Conservation (phyloP, 2,888 invertebrate genomes). For the Napeogenes inachia region DNA sequence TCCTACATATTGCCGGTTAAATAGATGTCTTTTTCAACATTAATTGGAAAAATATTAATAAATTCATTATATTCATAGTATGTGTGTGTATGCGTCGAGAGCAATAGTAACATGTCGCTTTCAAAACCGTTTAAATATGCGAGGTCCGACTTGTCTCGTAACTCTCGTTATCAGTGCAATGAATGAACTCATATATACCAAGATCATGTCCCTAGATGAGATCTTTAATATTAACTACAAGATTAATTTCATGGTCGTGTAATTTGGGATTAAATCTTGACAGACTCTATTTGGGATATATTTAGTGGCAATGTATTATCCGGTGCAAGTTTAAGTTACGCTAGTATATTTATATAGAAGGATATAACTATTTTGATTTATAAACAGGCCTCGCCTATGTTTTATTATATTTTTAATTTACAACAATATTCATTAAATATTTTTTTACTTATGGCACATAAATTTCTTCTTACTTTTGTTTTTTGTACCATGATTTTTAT, state of each 20-base stretch:
- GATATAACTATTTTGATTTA: too few relatives aligned
- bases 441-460: too few relatives aligned
- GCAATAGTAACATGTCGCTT: not conserved
- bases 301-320: slow-evolving; percentile 18
- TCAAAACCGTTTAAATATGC: slow-evolving; percentile 10
- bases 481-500: too few relatives aligned
- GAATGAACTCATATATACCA: slow-evolving; percentile 27
- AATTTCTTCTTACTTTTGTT: too few relatives aligned
- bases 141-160: not conserved
- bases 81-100: not conserved
- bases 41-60: too few relatives aligned
- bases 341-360: too few relatives aligned
- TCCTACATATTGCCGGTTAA: too few relatives aligned
- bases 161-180: slow-evolving; percentile 5
- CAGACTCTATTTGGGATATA: slow-evolving; percentile 26
- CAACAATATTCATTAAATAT: too few relatives aligned
- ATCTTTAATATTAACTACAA: slow-evolving; percentile 12
- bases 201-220: slow-evolving; percentile 43
- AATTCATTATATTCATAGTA: too few relatives aligned
- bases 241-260: slow-evolving; percentile 24
- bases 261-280: slow-evolving; percentile 28
- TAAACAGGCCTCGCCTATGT: too few relatives aligned
- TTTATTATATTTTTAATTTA: too few relatives aligned
- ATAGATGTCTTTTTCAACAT: too few relatives aligned
- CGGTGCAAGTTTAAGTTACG: not conserved